phyloP scores from a whole-genome alignment of 2,797 vertebrate genomes.

The Spea hammondii region DNA sequence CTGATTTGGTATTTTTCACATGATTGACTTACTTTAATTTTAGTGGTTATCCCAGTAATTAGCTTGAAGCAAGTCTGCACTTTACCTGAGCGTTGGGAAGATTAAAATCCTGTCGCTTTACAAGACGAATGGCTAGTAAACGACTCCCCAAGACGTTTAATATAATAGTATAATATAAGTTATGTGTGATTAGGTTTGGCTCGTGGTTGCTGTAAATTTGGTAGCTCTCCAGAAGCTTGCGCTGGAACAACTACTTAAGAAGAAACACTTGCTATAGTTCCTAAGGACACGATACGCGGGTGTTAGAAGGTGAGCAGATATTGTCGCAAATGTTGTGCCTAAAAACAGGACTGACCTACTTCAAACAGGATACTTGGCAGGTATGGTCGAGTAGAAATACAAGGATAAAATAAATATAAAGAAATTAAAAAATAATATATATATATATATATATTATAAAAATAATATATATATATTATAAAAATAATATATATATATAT shows the following conservation, averaged over 20 bases:
- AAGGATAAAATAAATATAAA: no score
- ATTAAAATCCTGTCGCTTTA: conserved; percentile 38
- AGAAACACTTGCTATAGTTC: background rate
- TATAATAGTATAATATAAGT: conserved; percentile 29
- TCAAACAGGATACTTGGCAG: no score
- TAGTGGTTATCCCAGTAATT: conserved; percentile 39
- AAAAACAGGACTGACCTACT: no score
- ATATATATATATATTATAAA: no score
- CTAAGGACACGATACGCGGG: background rate
- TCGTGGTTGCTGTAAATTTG: conserved; percentile 21
- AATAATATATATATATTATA: no score
- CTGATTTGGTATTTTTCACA: conserved; percentile 42
- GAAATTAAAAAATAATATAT: no score
- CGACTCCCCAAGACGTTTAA: conserved; percentile 33
- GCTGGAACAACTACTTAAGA: background rate
- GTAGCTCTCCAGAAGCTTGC: conserved; percentile 24
- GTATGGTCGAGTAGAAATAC: no score
- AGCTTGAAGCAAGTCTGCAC: conserved; percentile 21
- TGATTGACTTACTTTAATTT: conserved; percentile 22
- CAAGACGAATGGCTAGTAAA: conserved; percentile 33
- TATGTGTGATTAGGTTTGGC: conserved; percentile 26
- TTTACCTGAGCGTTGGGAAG: conserved; percentile 24
- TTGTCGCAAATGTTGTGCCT: no score
- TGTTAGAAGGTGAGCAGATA: background rate
- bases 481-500: no score